phyloP scores from a whole-genome alignment of 2,113 vertebrate species.

The Sciurus niger region DNA sequence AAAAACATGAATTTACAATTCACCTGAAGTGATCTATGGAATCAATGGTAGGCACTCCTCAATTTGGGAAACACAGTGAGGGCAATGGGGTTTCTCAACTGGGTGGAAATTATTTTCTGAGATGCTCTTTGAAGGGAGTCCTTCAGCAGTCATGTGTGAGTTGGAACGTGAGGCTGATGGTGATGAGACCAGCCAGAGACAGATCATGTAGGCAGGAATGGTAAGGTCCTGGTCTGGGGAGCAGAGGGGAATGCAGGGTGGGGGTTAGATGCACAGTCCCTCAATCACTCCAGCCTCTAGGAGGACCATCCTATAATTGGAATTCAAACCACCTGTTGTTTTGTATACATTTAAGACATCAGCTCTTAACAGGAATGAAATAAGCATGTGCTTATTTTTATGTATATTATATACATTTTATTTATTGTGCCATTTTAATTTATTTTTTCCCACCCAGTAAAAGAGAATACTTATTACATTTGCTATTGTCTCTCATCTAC shows the following conservation, averaged over 20 bases:
- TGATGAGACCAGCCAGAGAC: not conserved
- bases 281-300: not conserved
- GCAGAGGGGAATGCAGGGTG: not conserved
- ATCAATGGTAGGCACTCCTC: not conserved
- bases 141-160: not conserved
- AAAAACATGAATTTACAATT: conserved; percentile 1
- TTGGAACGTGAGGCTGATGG: not conserved
- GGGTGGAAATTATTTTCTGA: not conserved
- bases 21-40: not conserved
- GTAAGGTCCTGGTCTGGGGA: not conserved
- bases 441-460: not conserved
- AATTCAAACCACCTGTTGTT: not conserved
- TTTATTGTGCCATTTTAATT: conserved; percentile 11
- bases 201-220: too few relatives aligned
- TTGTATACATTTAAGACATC: not conserved
- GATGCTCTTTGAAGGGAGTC: not conserved
- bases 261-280: not conserved
- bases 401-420: not conserved
- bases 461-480: not conserved
- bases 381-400: conserved; percentile 2
- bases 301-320: not conserved
- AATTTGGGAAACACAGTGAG: not conserved
- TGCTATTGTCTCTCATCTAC: not conserved
- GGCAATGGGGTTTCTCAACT: not conserved
- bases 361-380: not conserved